These are phyloP conservation scores for Agrotis exclamationis DNA, from an alignment of 2,888 invertebrate genomes.

Conservation along the genomic window DNA sequence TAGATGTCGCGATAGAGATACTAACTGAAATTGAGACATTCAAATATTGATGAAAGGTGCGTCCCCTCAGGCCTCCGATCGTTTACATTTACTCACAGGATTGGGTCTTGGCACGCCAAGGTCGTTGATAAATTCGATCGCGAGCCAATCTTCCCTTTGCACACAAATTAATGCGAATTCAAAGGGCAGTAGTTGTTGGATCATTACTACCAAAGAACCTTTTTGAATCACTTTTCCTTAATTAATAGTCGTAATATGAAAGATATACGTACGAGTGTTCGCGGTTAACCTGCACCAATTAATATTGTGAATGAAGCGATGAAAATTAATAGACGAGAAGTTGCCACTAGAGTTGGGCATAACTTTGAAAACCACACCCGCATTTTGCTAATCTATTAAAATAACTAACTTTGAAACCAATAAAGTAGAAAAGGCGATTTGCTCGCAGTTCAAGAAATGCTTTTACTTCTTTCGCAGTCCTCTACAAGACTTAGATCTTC, in stretches of 20 bases:
- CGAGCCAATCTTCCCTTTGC: background rate
- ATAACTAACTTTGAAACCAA: background rate
- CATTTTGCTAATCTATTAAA: background rate
- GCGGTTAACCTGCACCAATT: slow-evolving; percentile 6
- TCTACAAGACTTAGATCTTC: background rate
- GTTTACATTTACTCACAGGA: background rate
- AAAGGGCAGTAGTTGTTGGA: background rate
- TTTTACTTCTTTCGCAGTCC: background rate
- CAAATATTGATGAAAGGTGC: slow-evolving; percentile 10
- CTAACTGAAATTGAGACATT: background rate
- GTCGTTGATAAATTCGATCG: background rate
- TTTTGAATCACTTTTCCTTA: background rate
- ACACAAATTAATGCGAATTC: background rate
- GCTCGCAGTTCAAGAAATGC: background rate
- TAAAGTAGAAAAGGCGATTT: background rate
- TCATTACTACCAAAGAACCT: background rate
- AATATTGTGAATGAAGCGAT: background rate
- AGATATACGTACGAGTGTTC: background rate
- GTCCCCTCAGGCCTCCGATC: too few relatives aligned
- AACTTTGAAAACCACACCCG: background rate
- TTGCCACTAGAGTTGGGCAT: background rate
- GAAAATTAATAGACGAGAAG: slow-evolving; percentile 10
- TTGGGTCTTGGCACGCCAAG: background rate
- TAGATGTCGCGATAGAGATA: background rate
- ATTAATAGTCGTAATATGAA: background rate